A percentile compares a stretch with the other conserved stretches of the same genome.
These are phyloP conservation scores for Gambusia affinis DNA, from an alignment of 2,113 vertebrate genomes.

Conservation along the genomic window DNA sequence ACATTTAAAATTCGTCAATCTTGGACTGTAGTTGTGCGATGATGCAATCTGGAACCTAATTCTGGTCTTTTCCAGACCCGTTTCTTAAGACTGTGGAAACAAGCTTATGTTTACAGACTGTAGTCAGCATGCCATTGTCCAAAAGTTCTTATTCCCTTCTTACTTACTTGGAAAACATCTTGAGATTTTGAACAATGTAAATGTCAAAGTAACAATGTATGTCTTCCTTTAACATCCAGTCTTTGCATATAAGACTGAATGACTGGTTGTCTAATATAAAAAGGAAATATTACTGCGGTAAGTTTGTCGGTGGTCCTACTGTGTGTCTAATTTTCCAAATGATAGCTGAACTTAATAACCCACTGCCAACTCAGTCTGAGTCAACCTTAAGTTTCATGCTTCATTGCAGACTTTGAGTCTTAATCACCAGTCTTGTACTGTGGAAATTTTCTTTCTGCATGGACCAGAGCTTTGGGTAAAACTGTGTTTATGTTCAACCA, in stretches of 20 bases:
- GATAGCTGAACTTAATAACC: neutral
- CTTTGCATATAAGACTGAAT: neutral
- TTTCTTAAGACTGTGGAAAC: neutral
- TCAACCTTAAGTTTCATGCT: neutral
- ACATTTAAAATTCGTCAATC: neutral
- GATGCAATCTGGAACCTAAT: too few species aligned
- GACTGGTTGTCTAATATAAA: neutral
- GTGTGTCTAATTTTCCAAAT: neutral
- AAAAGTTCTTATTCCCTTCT: neutral
- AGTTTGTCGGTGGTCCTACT: neutral
- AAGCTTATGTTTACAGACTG: neutral
- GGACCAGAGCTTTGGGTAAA: neutral
- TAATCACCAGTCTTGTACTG: neutral
- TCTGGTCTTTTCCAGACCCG: too few species aligned
- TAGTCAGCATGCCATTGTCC: neutral
- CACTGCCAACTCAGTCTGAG: neutral
- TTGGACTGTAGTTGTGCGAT: neutral
- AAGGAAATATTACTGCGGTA: neutral
- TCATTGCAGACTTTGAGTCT: too few species aligned
- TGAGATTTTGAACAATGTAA: neutral
- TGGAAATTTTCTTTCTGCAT: neutral
- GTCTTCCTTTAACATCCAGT: neutral
- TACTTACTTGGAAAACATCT: neutral
- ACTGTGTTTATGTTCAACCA: neutral
- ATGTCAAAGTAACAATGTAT: neutral